Conservation (phyloP, 2,888 invertebrate species). For the Corythucha ciliata region DNA sequence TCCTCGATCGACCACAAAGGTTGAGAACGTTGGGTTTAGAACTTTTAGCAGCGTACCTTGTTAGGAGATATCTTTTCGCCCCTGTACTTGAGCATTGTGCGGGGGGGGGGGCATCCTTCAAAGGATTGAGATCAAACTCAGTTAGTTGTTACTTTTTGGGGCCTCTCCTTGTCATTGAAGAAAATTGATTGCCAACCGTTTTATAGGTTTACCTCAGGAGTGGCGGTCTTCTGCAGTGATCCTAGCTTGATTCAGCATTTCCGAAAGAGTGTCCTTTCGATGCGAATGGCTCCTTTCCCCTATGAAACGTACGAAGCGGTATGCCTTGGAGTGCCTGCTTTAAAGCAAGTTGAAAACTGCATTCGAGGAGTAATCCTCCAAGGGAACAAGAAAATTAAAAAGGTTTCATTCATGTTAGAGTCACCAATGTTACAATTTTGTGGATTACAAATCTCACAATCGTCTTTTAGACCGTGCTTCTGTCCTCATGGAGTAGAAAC, state of each 20-base stretch:
- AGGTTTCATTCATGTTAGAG: not conserved
- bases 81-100: no score
- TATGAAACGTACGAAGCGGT: not conserved
- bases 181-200: not conserved
- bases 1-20: no score
- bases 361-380: not conserved
- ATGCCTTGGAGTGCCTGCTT: not conserved
- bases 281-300: not conserved
- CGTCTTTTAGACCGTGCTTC: no score
- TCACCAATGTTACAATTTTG: no score
- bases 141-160: not conserved
- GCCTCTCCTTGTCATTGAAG: not conserved
- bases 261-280: not conserved
- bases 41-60: no score
- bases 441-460: no score
- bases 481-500: not conserved
- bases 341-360: not conserved
- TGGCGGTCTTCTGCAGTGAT: not conserved
- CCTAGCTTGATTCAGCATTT: not conserved
- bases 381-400: not conserved
- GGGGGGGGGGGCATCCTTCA: not conserved
- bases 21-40: no score
- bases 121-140: not conserved
- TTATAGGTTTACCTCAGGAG: not conserved
- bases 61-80: no score